Percentiles rank a stretch among this genome's conserved stretches.
Conservation (phyloP, 2,888 invertebrate species). For the Amphipoea oculea region DNA sequence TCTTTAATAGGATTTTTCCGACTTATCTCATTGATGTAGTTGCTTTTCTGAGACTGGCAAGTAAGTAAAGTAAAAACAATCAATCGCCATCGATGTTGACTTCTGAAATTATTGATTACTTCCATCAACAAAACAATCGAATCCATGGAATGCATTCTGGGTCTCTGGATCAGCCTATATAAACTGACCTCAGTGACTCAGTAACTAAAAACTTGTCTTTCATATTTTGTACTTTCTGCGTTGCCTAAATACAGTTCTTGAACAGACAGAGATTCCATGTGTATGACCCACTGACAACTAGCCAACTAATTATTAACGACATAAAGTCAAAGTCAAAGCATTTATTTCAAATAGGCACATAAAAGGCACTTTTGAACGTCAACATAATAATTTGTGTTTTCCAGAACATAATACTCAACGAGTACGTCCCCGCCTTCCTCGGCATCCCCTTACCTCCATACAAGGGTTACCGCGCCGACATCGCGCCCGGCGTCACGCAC, state of each 20-base stretch:
- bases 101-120: not conserved
- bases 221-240: not conserved
- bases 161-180: not conserved
- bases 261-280: not conserved
- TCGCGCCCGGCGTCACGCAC: constrained; percentile 98
- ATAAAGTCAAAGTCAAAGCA: too few relatives aligned
- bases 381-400: constrained; percentile 77
- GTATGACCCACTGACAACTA: not conserved
- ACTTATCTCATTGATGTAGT: not conserved
- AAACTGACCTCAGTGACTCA: not conserved
- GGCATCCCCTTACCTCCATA: constrained; percentile 93
- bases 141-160: not conserved
- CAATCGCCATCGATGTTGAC: not conserved
- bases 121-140: not conserved
- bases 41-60: not conserved
- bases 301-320: not conserved
- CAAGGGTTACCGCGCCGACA: constrained; percentile 96
- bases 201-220: not conserved
- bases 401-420: constrained; percentile 98
- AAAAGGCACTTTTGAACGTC: too few relatives aligned
- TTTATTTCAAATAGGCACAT: too few relatives aligned
- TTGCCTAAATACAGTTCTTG: not conserved
- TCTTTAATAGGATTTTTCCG: not conserved
- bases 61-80: not conserved
- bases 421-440: constrained; percentile 98